Evolutionary conservation across 2,797 vertebrate genomes (phyloP).

Genomic region (Psittacula echo): DNA sequence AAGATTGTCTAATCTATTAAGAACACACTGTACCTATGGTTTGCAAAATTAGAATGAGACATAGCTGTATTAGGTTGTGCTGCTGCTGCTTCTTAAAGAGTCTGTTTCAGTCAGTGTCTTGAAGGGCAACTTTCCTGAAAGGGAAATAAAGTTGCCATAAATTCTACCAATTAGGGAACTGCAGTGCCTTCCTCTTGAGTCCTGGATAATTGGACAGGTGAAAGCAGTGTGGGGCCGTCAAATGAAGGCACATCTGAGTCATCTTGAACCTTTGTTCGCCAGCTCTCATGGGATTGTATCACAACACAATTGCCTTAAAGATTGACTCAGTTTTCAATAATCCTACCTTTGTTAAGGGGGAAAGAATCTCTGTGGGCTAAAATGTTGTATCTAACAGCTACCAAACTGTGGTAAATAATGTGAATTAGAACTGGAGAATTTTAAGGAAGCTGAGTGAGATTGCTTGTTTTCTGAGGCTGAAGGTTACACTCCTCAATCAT

Average conservation of each 20-base stretch:
- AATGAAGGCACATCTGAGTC: not conserved
- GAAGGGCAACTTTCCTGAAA: constrained; percentile 21
- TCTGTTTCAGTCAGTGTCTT: not conserved
- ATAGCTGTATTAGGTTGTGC: not conserved
- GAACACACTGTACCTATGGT: not conserved
- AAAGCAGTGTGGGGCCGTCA: constrained; percentile 22
- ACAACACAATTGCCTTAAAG: not conserved
- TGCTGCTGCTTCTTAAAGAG: constrained; percentile 11
- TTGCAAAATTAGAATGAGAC: not conserved
- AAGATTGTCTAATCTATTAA: not conserved
- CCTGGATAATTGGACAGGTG: constrained; percentile 51
- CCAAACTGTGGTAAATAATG: not conserved
- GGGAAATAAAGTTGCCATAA: constrained; percentile 18
- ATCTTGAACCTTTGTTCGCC: not conserved
- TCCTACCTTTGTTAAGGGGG: not conserved
- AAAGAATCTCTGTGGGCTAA: not conserved
- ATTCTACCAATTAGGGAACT: constrained; percentile 46
- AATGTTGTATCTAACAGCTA: not conserved
- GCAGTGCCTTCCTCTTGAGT: constrained; percentile 9
- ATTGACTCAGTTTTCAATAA: constrained; percentile 32
- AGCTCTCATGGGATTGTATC: not conserved
- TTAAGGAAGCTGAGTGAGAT: not conserved
- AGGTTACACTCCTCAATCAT: not conserved
- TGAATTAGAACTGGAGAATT: not conserved
- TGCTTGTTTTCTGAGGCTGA: not conserved